Percentiles rank a stretch among this genome's conserved stretches.
Evolutionary conservation across 1,140 invertebrate genomes (phyloP).

Genomic region (Probaryconus sp.): DNA sequence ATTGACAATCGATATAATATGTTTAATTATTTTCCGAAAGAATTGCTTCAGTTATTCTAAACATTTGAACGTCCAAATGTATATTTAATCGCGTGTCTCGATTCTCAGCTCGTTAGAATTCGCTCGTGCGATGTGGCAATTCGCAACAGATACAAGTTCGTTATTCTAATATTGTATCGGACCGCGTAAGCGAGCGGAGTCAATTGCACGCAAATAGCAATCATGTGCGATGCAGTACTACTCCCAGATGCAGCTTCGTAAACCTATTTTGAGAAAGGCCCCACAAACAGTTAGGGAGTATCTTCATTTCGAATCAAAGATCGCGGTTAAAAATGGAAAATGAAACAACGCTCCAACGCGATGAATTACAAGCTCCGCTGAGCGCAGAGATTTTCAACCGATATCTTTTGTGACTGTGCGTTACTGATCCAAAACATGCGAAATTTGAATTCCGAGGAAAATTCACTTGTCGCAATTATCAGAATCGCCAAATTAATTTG

Average conservation of each 20-base stretch:
- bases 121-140: constrained; percentile 9
- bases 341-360: constrained; percentile 9
- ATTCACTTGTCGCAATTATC: too few relatives aligned
- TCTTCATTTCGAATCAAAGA: constrained; percentile 42
- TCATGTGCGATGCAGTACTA: constrained; percentile 54
- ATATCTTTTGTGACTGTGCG: too few relatives aligned
- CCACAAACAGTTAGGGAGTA: constrained; percentile 7
- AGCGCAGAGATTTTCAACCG: too few relatives aligned
- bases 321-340: constrained; percentile 33
- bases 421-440: too few relatives aligned
- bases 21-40: too few relatives aligned
- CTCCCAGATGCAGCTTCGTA: constrained; percentile 54
- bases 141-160: constrained; percentile 24
- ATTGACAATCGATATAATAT: too few relatives aligned
- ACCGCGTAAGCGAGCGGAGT: constrained; percentile 34
- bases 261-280: constrained; percentile 57
- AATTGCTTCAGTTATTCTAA: constrained; percentile 4
- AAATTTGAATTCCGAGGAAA: too few relatives aligned
- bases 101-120: constrained; percentile 1
- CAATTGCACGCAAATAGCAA: constrained; percentile 59
- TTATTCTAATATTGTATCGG: constrained; percentile 58
- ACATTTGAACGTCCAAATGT: too few relatives aligned
- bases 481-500: too few relatives aligned
- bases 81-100: background rate
- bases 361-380: constrained; percentile 5